These are phyloP conservation scores for Lophius piscatorius DNA, from an alignment of 2,113 vertebrate genomes.

Conservation along the genomic window DNA sequence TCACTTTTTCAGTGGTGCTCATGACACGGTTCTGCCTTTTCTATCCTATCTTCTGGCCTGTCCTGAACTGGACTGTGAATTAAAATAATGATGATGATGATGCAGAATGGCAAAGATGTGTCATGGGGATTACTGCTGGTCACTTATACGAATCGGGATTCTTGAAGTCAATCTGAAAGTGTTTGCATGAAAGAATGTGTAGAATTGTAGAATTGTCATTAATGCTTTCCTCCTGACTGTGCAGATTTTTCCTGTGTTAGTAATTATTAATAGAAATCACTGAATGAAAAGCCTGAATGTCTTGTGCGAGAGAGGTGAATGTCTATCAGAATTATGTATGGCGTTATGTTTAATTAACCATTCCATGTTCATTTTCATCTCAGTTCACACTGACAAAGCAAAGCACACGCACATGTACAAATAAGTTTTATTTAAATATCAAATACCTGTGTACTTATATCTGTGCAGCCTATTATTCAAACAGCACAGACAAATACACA, in stretches of 20 bases:
- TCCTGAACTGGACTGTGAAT: too few species aligned
- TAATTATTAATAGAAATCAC: too few species aligned
- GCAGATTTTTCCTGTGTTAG: too few species aligned
- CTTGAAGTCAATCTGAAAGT: constrained; percentile 15
- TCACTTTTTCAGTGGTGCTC: too few species aligned
- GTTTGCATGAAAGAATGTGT: constrained; percentile 18
- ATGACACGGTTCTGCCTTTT: too few species aligned
- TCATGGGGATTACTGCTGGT: constrained; percentile 22
- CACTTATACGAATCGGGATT: constrained; percentile 20
- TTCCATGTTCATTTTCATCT: constrained; percentile 23
- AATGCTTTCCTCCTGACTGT: too few species aligned
- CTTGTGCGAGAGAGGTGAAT: constrained; percentile 6
- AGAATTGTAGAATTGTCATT: too few species aligned
- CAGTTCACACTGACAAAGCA: background rate
- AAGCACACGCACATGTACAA: background rate
- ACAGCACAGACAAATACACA: background rate
- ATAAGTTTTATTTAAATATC: background rate
- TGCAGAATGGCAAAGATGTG: constrained; percentile 51
- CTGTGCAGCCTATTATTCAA: constrained; percentile 6
- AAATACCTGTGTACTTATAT: background rate
- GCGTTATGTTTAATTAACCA: constrained; percentile 61
- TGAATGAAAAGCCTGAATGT: too few species aligned
- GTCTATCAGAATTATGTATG: constrained; percentile 49
- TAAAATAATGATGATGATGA: constrained; percentile 24
- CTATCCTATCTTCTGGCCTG: too few species aligned